Conservation (phyloP, 1,140 invertebrate genomes). For the Brachionus angularis region DNA sequence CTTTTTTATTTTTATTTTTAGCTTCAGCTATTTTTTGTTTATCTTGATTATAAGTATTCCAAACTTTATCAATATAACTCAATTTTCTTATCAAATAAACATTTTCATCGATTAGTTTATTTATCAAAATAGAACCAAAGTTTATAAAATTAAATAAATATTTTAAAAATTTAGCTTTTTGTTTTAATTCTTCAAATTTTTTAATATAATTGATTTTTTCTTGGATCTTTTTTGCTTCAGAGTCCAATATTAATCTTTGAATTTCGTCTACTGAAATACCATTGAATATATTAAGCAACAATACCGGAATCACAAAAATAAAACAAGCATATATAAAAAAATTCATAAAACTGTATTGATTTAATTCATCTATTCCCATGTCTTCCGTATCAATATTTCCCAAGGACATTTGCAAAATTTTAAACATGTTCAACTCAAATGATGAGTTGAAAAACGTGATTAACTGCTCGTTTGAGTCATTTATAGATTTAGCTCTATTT, state of each 20-base stretch:
- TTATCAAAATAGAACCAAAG: too few relatives aligned
- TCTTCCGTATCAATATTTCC: not conserved
- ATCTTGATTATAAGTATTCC: too few relatives aligned
- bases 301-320: not conserved
- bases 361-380: not conserved
- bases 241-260: not conserved
- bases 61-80: too few relatives aligned
- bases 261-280: not conserved
- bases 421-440: not conserved
- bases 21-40: too few relatives aligned
- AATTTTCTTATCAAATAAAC: too few relatives aligned
- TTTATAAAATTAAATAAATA: too few relatives aligned
- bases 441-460: not conserved
- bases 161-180: too few relatives aligned
- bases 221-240: not conserved
- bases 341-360: not conserved
- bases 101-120: too few relatives aligned
- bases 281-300: not conserved
- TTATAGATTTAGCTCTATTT: not conserved
- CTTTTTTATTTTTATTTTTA: too few relatives aligned
- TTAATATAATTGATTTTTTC: not conserved
- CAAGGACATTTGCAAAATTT: not conserved
- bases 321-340: not conserved
- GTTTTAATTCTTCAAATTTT: constrained; percentile 3
- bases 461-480: not conserved